phyloP scores from a whole-genome alignment of 2,888 invertebrate species.

The Candidula unifasciata region DNA sequence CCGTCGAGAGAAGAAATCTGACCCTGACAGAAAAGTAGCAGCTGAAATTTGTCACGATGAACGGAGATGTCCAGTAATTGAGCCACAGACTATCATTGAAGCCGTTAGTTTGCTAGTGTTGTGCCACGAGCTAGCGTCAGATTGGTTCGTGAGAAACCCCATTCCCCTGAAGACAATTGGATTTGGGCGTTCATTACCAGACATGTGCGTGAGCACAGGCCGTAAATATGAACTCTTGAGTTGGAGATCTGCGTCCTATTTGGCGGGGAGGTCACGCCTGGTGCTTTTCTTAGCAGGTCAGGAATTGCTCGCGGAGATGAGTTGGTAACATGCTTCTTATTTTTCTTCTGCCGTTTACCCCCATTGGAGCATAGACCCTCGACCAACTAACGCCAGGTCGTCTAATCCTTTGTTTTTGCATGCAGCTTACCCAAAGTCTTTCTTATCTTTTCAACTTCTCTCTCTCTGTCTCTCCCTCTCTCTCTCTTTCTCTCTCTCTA shows the following conservation, averaged over 20 bases:
- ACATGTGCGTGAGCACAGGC: neutral
- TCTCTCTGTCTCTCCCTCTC: neutral
- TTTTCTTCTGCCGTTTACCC: no score
- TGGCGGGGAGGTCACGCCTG: slow-evolving; percentile 3
- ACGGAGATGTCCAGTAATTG: neutral
- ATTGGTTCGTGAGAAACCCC: neutral
- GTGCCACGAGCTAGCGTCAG: neutral
- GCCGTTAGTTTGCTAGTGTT: neutral
- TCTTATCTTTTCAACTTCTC: neutral
- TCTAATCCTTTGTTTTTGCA: no score
- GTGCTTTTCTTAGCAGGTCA: neutral
- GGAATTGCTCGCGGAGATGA: neutral
- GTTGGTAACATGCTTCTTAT: neutral
- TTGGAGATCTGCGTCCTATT: neutral
- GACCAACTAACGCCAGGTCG: no score
- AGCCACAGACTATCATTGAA: neutral
- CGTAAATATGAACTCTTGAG: neutral
- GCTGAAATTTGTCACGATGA: no score
- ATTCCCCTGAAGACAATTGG: neutral
- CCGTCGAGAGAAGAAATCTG: no score
- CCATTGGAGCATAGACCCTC: no score
- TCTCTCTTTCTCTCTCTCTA: neutral
- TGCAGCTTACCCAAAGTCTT: neutral
- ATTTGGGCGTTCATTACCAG: slow-evolving; percentile 15
- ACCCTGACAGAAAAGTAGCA: no score